These are phyloP conservation scores for Scolanthus callimorphus DNA, from an alignment of 92 coral and sea anemone species.

Conservation along the genomic window DNA sequence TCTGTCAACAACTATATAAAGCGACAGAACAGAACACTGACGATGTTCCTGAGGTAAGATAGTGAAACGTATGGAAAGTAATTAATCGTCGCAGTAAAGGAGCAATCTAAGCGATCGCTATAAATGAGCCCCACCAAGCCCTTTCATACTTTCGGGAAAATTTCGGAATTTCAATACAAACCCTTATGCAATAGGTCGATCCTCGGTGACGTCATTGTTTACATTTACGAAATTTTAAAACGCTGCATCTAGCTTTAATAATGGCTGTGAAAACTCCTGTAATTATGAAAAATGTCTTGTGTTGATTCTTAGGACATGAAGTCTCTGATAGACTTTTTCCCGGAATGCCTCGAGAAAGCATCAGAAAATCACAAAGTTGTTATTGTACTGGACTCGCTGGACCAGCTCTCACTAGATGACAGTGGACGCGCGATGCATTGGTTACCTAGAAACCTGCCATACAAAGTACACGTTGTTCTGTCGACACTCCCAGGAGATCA, in stretches of 20 bases:
- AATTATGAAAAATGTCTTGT: background rate
- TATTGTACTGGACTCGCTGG: slow-evolving; percentile 86
- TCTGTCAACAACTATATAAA: slow-evolving; percentile 81
- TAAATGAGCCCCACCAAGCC: too few species aligned
- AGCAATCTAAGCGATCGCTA: too few species aligned
- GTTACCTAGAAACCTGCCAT: slow-evolving; percentile 72
- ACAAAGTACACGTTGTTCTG: slow-evolving; percentile 65
- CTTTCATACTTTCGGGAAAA: too few species aligned
- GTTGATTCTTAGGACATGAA: slow-evolving; percentile 65
- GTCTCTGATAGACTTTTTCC: slow-evolving; percentile 68
- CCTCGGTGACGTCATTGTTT: too few species aligned
- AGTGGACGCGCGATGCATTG: slow-evolving; percentile 91
- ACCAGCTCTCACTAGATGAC: slow-evolving; percentile 94
- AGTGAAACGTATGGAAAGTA: too few species aligned
- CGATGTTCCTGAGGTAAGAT: slow-evolving; percentile 90
- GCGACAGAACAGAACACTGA: slow-evolving; percentile 61
- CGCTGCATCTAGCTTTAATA: too few species aligned
- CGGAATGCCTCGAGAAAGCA: slow-evolving; percentile 79
- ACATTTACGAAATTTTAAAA: too few species aligned
- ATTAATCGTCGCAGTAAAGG: too few species aligned
- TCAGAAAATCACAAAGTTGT: slow-evolving; percentile 69
- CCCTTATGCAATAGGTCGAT: too few species aligned
- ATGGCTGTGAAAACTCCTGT: too few species aligned
- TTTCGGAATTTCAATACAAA: too few species aligned
- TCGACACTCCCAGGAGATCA: slow-evolving; percentile 90